Evolutionary conservation across 2,113 vertebrate genomes (phyloP).

Genomic region (Cryptomyrus ogoouensis): DNA sequence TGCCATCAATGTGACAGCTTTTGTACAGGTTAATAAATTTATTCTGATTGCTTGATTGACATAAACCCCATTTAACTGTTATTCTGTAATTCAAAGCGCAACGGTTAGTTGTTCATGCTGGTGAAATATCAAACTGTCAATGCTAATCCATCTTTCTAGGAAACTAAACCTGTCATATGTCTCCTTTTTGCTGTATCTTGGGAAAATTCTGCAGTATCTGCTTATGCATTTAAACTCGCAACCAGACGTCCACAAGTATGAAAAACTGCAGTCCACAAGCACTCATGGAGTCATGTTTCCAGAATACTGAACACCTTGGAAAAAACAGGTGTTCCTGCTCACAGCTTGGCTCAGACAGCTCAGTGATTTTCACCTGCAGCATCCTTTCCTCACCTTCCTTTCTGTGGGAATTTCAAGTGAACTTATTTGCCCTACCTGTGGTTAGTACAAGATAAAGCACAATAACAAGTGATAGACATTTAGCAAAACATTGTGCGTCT

Average conservation of each 20-base stretch:
- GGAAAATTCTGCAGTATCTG: neutral
- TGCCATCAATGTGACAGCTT: conserved; percentile 8
- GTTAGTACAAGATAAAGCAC: neutral
- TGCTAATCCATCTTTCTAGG: conserved; percentile 25
- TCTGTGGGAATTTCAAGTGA: neutral
- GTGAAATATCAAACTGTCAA: conserved; percentile 29
- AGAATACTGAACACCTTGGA: neutral
- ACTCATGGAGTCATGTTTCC: neutral
- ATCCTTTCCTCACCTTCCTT: neutral
- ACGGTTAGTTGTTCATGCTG: conserved; percentile 18
- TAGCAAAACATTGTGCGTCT: neutral
- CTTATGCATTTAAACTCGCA: neutral
- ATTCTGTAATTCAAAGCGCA: conserved; percentile 12
- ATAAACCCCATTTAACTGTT: neutral
- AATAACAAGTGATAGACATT: neutral
- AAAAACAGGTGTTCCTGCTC: neutral
- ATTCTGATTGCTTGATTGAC: conserved; percentile 20
- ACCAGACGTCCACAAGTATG: neutral
- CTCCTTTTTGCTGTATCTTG: neutral
- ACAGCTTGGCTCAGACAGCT: neutral
- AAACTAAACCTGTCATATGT: neutral
- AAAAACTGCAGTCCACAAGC: neutral
- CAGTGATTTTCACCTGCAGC: neutral
- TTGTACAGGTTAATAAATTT: conserved; percentile 20
- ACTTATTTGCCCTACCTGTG: neutral